Evolutionary conservation across 2,888 invertebrate species (phyloP).

Genomic region (Tiliacea citrago): DNA sequence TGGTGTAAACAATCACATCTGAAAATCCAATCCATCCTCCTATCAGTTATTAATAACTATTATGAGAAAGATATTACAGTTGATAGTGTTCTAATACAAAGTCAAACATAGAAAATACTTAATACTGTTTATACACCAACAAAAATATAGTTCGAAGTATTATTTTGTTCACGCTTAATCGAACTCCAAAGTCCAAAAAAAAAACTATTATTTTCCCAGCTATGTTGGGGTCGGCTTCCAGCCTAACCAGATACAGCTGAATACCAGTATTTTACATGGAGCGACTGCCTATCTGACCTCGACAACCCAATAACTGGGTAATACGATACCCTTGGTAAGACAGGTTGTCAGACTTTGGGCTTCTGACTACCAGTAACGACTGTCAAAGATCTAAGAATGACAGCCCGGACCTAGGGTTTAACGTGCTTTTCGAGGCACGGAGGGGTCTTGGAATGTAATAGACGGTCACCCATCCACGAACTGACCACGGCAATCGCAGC

Average conservation of each 20-base stretch:
- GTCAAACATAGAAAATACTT: not conserved
- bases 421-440: not conserved
- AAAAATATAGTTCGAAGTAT: conserved; percentile 1
- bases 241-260: too few relatives aligned
- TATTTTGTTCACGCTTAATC: not conserved
- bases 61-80: not conserved
- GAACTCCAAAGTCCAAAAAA: not conserved
- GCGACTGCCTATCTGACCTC: too few relatives aligned
- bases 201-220: too few relatives aligned
- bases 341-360: too few relatives aligned
- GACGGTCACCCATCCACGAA: not conserved
- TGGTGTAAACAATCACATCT: not conserved
- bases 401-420: not conserved
- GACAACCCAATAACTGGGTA: too few relatives aligned
- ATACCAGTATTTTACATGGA: too few relatives aligned
- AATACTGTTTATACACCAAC: too few relatives aligned
- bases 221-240: too few relatives aligned
- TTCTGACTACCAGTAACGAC: not conserved
- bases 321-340: too few relatives aligned
- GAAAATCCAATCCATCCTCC: not conserved
- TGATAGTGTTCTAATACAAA: not conserved
- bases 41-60: not conserved
- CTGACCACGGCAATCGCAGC: not conserved
- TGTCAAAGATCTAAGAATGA: not conserved
- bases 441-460: too few relatives aligned